Evolutionary conservation across 2,888 invertebrate genomes (phyloP), one percentile per base, ranked within the genome.

Genomic region (Caenorhabditis sulstoni): DNA sequence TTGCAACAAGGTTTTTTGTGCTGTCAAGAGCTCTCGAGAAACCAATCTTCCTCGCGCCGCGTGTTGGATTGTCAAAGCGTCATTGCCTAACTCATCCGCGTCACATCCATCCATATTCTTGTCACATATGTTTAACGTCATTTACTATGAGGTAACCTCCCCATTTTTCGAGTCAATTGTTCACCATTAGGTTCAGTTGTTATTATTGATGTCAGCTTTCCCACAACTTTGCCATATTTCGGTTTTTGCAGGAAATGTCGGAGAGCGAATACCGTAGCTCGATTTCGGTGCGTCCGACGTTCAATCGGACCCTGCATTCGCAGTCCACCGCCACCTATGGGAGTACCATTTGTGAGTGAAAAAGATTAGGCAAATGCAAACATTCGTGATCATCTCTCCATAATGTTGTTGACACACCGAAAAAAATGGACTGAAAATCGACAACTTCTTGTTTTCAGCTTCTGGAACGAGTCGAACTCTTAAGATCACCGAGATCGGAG

Each of bases 401-500:
- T 55, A 0, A 29, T 14, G 35, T 14, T 0, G 16, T 37, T 61
- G 47, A 3, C 41, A 14, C 14, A 16, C 16, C 9, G 9, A 45
- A 45, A 45, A 45, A 45, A 3, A 20, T 52, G 14, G 11, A 18
- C 16, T 12, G 4, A 18, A 22, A 55, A 11, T 35, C 3, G 11
- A 55, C 7, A 23, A 49, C 3, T 5, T 4, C 20, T 49, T n/a
- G n/a, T 5, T 59, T 73, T 37, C 55, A 82, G 80, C 82, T 12
- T 75, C 74, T 50, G 82, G 80, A 52, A 78, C 79, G 20, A 79
- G 78, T 61, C 85, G 88, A 14, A 81, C 83, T 44, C 66, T 88
- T 22, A 87, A 87, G 47, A 85, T 90, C 45, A 89, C 88, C 16
- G 89, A 89, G 67, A 81, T 84, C 66, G 85, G 81, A 11, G 85